phyloP scores from a whole-genome alignment of 2,113 vertebrate genomes.

The Glareola pratincola region DNA sequence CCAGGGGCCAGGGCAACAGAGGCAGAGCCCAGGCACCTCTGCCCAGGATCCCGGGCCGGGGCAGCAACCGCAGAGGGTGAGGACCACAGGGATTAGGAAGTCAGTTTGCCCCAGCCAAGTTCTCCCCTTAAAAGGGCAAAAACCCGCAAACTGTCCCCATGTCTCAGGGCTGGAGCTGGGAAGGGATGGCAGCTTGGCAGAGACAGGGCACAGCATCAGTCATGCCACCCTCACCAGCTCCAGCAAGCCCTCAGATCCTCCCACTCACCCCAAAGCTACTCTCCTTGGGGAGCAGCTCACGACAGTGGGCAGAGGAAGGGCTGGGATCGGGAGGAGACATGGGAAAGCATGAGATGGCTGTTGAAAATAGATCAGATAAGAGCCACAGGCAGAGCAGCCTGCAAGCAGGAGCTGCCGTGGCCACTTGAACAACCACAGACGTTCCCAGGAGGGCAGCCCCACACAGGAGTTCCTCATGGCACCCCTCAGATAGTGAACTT shows the following conservation, averaged over 20 bases:
- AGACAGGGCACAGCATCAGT: background rate
- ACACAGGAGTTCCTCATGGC: background rate
- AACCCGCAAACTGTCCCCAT: slow-evolving; percentile 10
- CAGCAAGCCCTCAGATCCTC: background rate
- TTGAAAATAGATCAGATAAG: slow-evolving; percentile 31
- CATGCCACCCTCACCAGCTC: background rate
- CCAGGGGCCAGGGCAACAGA: background rate
- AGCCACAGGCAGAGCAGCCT: background rate
- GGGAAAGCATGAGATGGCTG: background rate
- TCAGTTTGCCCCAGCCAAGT: slow-evolving; percentile 20
- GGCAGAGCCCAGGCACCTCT: background rate
- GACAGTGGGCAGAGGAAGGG: background rate
- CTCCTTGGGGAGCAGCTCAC: background rate
- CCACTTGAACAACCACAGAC: fast-evolving
- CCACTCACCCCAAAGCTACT: background rate
- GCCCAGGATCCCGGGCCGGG: background rate
- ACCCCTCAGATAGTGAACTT: background rate
- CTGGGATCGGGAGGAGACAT: background rate
- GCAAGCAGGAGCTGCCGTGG: background rate
- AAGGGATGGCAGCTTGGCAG: slow-evolving; percentile 12
- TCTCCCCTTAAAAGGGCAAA: slow-evolving; percentile 65
- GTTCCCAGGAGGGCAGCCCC: background rate
- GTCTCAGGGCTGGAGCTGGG: background rate
- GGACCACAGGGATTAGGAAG: background rate
- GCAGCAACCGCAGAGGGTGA: background rate